Percentiles rank a stretch among this genome's conserved stretches.
Evolutionary conservation across 2,113 vertebrate species (phyloP).

Genomic region (Mustela lutreola): DNA sequence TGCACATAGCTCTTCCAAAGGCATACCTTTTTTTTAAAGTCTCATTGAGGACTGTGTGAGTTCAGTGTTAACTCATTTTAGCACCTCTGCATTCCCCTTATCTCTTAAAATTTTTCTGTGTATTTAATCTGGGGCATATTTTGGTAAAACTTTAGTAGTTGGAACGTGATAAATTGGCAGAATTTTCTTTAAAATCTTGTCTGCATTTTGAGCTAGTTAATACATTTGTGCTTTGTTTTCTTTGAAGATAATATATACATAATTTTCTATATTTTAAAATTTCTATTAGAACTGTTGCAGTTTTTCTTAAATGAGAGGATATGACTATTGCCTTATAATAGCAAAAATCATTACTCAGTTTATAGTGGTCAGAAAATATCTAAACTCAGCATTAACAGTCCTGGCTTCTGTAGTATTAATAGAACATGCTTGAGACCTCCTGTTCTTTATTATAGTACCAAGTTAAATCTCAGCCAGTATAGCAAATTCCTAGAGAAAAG

Average conservation of each 20-base stretch:
- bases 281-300: not conserved
- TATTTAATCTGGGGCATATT: conserved; percentile 29
- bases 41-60: not conserved
- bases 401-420: not conserved
- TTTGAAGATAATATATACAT: not conserved
- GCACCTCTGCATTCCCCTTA: not conserved
- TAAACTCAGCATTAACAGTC: not conserved
- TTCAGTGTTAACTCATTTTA: conserved; percentile 37
- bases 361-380: conserved; percentile 44
- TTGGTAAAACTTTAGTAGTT: conserved; percentile 36
- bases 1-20: not conserved
- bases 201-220: conserved; percentile 23
- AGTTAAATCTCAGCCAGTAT: not conserved
- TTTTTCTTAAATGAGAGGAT: conserved; percentile 56
- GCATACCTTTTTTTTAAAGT: conserved; percentile 3
- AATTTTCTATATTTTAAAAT: conserved; percentile 16
- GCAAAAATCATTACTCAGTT: conserved; percentile 30
- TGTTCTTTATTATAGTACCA: not conserved
- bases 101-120: conserved; percentile 28
- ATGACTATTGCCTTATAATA: conserved; percentile 30
- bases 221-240: conserved; percentile 27
- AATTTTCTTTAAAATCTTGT: conserved; percentile 22
- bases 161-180: not conserved
- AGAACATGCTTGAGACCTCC: not conserved
- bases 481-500: not conserved